Evolutionary conservation across 2,888 invertebrate species (phyloP).

Genomic region (Actias luna): DNA sequence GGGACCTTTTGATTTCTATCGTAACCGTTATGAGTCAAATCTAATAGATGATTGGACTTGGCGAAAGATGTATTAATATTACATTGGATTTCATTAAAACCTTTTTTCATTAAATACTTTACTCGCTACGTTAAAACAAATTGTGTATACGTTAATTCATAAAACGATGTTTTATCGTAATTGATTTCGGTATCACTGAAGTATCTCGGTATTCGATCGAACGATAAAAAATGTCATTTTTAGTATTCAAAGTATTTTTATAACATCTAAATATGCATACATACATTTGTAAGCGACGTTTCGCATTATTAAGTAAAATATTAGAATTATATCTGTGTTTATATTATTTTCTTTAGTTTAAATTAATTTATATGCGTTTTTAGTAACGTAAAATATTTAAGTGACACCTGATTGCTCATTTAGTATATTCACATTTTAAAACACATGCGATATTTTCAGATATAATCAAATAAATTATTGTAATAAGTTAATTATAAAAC

Average conservation of each 20-base stretch:
- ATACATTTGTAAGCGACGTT: neutral
- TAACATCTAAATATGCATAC: neutral
- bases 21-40: constrained; percentile 9
- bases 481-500: neutral
- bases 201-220: neutral
- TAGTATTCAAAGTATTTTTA: neutral
- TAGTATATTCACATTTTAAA: too few relatives aligned
- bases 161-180: neutral
- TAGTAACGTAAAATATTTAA: neutral
- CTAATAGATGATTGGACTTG: constrained; percentile 8
- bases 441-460: too few relatives aligned
- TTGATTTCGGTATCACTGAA: neutral
- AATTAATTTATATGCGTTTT: neutral
- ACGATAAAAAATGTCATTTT: neutral
- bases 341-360: neutral
- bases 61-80: constrained; percentile 20
- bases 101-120: neutral
- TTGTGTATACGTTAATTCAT: neutral
- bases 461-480: too few relatives aligned
- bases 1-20: constrained; percentile 9
- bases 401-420: too few relatives aligned
- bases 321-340: neutral
- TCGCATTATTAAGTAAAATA: neutral
- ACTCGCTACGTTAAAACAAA: neutral
- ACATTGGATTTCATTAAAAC: constrained; percentile 13